These are phyloP conservation scores for Eublepharis macularius DNA, from an alignment of 2,113 vertebrate genomes.

Conservation along the genomic window DNA sequence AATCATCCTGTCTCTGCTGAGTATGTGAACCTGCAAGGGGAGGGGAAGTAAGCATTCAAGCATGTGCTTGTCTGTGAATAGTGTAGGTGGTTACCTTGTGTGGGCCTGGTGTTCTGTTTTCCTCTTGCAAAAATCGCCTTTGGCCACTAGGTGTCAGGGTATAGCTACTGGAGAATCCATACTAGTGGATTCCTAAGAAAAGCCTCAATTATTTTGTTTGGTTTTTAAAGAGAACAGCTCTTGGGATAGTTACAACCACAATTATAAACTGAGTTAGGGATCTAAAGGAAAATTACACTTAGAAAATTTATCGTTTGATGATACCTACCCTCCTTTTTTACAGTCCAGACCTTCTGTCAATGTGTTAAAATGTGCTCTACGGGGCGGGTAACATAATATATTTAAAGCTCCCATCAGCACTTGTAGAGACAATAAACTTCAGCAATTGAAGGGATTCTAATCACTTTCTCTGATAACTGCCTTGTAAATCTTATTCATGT, in stretches of 20 bases:
- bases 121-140: background rate
- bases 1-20: background rate
- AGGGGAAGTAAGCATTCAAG: background rate
- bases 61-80: no score
- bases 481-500: background rate
- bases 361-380: background rate
- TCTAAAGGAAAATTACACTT: fast-evolving
- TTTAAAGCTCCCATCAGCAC: background rate
- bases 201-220: no score
- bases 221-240: background rate
- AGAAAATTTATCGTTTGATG: background rate
- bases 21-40: background rate
- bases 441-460: background rate
- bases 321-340: background rate
- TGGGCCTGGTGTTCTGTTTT: background rate
- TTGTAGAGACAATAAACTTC: background rate
- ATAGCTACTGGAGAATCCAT: background rate
- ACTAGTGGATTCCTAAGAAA: background rate
- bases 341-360: background rate
- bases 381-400: background rate
- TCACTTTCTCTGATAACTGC: background rate
- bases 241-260: fast-evolving
- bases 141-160: slow-evolving; percentile 68
- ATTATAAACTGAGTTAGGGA: background rate
- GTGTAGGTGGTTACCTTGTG: background rate